Evolutionary conservation across 2,888 invertebrate genomes (phyloP).

Genomic region (Acrobasis consociella): DNA sequence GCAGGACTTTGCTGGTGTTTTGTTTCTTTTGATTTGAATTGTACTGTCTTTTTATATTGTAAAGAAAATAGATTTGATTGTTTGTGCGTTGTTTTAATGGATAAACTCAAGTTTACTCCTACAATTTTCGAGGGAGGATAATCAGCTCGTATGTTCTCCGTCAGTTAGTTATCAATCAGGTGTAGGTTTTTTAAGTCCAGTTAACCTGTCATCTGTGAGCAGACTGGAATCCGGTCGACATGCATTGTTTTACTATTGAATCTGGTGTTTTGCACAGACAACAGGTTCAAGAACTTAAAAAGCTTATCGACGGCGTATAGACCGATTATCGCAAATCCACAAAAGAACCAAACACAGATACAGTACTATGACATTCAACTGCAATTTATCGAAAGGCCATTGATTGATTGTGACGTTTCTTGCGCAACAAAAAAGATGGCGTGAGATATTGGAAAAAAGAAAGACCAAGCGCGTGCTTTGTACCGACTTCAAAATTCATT

Average conservation of each 20-base stretch:
- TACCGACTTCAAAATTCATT: slow-evolving; percentile 18
- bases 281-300: background rate
- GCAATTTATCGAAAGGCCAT: slow-evolving; percentile 17
- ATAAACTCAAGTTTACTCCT: too few relatives aligned
- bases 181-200: background rate
- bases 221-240: too few relatives aligned
- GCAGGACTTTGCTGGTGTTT: background rate
- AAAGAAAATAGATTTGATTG: too few relatives aligned
- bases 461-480: slow-evolving; percentile 21
- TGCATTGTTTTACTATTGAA: too few relatives aligned
- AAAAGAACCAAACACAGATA: background rate
- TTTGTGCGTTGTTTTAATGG: too few relatives aligned
- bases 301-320: background rate
- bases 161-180: too few relatives aligned
- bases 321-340: too few relatives aligned
- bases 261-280: too few relatives aligned
- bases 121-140: too few relatives aligned
- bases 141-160: too few relatives aligned
- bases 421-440: slow-evolving; percentile 21
- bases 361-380: background rate
- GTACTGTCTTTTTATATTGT: background rate
- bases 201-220: too few relatives aligned
- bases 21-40: background rate
- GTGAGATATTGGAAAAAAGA: slow-evolving; percentile 23
- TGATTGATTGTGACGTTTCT: slow-evolving; percentile 19